These are phyloP conservation scores for Amblyteles armatorius DNA, from an alignment of 2,888 invertebrate species.

Conservation along the genomic window DNA sequence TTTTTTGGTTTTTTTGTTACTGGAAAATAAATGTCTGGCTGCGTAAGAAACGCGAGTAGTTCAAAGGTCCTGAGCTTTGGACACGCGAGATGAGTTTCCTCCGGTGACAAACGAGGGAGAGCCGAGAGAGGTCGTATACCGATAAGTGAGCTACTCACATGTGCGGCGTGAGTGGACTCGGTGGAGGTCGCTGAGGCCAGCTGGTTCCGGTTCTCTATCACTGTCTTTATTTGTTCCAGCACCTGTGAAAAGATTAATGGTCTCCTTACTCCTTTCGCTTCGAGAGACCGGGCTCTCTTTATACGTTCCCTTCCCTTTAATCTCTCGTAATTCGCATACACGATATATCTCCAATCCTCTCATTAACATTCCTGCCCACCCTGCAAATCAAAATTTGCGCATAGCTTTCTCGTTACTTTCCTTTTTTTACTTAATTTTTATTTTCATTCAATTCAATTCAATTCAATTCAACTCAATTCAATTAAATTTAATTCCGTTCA, in stretches of 20 bases:
- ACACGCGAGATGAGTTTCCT: constrained; percentile 39
- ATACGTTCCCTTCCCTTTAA: background rate
- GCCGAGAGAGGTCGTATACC: constrained; percentile 8
- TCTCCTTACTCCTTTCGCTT: constrained; percentile 48
- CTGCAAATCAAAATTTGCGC: background rate
- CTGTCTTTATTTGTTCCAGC: constrained; percentile 83
- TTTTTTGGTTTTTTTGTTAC: no score
- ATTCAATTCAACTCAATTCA: no score
- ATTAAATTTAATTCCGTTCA: no score
- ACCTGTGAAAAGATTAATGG: constrained; percentile 75
- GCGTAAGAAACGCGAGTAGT: constrained; percentile 21
- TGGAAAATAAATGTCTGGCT: background rate
- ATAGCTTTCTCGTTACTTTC: background rate
- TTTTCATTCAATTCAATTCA: no score
- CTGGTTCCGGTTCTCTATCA: constrained; percentile 83
- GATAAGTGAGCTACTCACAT: constrained; percentile 76
- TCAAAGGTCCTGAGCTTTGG: constrained; percentile 32
- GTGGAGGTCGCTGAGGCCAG: constrained; percentile 77
- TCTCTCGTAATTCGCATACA: background rate
- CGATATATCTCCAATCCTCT: background rate
- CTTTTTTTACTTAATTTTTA: no score
- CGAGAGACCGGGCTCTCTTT: constrained; percentile 1
- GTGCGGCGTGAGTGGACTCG: constrained; percentile 73
- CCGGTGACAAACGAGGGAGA: constrained; percentile 53
- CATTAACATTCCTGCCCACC: background rate